Conservation (phyloP, 2,888 invertebrate genomes). For the Latrodectus elegans region DNA sequence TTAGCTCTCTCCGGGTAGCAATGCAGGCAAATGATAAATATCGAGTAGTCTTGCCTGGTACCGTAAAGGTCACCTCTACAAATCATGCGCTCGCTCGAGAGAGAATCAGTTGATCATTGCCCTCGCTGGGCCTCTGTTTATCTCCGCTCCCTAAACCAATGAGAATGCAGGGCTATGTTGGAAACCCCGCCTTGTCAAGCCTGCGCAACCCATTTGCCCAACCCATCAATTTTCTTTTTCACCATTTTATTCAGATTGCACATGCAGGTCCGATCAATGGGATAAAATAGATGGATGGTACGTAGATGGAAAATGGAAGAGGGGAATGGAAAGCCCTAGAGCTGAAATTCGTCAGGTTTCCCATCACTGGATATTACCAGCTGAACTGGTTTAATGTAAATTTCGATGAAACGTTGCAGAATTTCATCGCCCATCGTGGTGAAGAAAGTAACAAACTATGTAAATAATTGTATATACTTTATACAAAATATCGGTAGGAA, state of each 20-base stretch:
- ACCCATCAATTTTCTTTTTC: conserved; percentile 36
- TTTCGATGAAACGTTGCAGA: no score
- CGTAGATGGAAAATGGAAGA: not conserved
- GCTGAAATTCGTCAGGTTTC: no score
- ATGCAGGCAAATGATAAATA: conserved; percentile 50
- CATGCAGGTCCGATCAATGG: conserved; percentile 58
- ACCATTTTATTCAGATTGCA: conserved; percentile 51
- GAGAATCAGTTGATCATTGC: conserved; percentile 68
- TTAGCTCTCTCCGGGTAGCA: conserved; percentile 39
- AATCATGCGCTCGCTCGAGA: conserved; percentile 64
- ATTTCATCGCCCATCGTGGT: no score
- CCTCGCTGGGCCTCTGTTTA: conserved; percentile 69
- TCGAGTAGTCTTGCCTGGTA: conserved; percentile 57
- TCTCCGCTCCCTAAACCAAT: conserved; percentile 55
- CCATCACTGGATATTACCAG: no score
- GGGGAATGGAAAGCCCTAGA: not conserved
- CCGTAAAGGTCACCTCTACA: conserved; percentile 69
- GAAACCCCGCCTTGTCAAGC: conserved; percentile 45
- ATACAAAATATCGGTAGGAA: no score
- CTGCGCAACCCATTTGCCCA: conserved; percentile 60
- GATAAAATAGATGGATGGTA: conserved; percentile 1
- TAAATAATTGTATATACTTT: no score
- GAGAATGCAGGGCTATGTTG: conserved; percentile 27
- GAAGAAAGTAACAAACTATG: no score
- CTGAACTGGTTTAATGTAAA: no score